Base-by-base conservation (phyloP, 2,113 vertebrate genomes). In the Pygoscelis antarcticus region DNA sequence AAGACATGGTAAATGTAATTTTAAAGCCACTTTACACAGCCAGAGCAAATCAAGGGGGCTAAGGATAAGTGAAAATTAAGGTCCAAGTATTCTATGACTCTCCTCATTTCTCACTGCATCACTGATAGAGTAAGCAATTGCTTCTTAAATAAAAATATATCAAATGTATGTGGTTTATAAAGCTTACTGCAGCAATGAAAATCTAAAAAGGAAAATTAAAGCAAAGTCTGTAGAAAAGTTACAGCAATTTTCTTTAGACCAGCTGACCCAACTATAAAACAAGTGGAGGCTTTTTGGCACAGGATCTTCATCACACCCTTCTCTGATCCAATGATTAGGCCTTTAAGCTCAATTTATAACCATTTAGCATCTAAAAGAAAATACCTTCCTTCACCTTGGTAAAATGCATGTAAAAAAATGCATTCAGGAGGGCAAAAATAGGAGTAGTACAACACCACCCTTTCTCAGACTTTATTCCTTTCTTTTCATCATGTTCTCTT, bases 11-110 rank as follows among this genome's bases (percentile, higher is more conserved):
- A 91, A 84, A 57, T 40, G 36, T 40, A 82, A 76, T 87, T 93
- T 94, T 76, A 82, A 95, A 91, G 25, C 34, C 27, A 57, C 46
- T 94, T 93, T 85, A 65, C 84, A n/a, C 80, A 90, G 32, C 25
- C 70, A 93, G 44, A 82, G 11, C 6, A 85, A 91, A 79, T 60
- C 29, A 87, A 61, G 27, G 9, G 11, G 13, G 11, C 10, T 93
- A 76, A 85, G 69, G 20, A 93, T 55, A 91, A 87, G 62, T 79
- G 11, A 87, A 92, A 79, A 76, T 76, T 85, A 85, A 55, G 20
- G 47, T 65, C 27, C 65, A 65, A 89, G 10, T 30, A 34, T 70
- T 92, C 46, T 52, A 10, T 57, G 61, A 55, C 32, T 71, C 38
- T 47, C 11, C 6, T 40, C 4, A 36, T 70, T 82, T 95, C 69